Evolutionary conservation across 2,797 vertebrate species (phyloP).

Genomic region (Alectoris magna): DNA sequence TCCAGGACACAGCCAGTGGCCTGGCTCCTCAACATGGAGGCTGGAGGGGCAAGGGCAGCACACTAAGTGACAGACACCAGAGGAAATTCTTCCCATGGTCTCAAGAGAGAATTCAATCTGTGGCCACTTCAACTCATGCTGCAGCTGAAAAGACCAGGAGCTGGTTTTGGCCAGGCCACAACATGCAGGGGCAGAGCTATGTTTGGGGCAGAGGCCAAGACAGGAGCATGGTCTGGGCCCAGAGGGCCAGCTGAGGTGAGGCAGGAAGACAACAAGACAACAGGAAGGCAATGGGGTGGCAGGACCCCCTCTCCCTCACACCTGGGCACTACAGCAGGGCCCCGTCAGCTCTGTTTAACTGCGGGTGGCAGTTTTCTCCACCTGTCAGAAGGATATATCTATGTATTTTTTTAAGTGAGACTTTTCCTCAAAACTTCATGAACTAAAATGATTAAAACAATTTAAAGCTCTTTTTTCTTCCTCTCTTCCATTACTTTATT

Average conservation of each 20-base stretch:
- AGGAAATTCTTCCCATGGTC: accelerated
- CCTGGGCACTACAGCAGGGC: too few relatives aligned
- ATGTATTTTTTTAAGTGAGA: background rate
- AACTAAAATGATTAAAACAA: background rate
- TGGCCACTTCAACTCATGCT: background rate
- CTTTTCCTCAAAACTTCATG: background rate
- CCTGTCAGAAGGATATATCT: background rate
- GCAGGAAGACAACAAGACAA: background rate
- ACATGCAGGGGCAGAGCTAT: background rate
- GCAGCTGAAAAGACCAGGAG: background rate
- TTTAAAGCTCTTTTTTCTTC: background rate
- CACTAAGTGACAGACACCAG: accelerated
- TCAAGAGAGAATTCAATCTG: accelerated
- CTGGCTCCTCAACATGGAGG: accelerated
- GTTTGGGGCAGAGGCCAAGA: background rate
- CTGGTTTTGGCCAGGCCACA: background rate
- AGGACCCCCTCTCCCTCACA: background rate
- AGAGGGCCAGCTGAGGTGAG: background rate
- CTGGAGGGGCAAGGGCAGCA: accelerated
- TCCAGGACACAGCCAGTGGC: background rate
- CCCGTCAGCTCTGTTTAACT: background rate
- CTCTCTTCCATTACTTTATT: background rate
- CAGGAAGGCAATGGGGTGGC: too few relatives aligned
- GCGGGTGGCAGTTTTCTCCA: accelerated
- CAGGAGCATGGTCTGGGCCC: background rate